A percentile compares a stretch with the other conserved stretches of the same genome.
phyloP scores from a whole-genome alignment of 2,797 vertebrate species.

The Chelon labrosus region DNA sequence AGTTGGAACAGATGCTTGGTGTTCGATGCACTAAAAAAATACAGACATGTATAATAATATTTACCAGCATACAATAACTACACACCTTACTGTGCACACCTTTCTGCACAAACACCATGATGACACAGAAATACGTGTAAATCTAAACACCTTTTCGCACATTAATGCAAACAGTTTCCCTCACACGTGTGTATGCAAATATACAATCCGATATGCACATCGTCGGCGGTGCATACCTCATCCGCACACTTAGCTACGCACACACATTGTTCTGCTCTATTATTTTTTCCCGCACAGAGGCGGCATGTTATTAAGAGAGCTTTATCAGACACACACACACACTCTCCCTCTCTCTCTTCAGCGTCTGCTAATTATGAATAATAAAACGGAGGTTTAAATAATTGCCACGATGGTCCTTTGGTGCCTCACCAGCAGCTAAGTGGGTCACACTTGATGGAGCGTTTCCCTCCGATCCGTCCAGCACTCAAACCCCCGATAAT shows the following conservation, averaged over 20 bases:
- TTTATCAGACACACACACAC: conserved; percentile 26
- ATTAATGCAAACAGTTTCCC: background rate
- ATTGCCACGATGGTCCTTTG: conserved; percentile 77
- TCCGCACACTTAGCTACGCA: conserved; percentile 9
- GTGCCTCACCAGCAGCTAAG: conserved; percentile 81
- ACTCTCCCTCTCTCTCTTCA: conserved; percentile 31
- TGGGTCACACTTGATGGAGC: conserved; percentile 83
- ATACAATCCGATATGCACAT: background rate
- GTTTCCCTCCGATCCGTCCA: conserved; percentile 66
- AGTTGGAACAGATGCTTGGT: background rate
- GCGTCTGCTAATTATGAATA: conserved; percentile 83
- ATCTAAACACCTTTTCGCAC: conserved; percentile 1
- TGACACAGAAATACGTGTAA: background rate
- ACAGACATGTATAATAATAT: background rate
- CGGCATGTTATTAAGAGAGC: conserved; percentile 42
- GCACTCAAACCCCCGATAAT: conserved; percentile 60
- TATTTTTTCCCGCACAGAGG: conserved; percentile 43
- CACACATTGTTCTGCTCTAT: conserved; percentile 52
- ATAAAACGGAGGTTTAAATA: conserved; percentile 82
- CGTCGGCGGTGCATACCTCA: background rate
- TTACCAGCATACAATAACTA: too few relatives aligned
- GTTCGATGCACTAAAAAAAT: background rate
- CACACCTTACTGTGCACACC: too few relatives aligned
- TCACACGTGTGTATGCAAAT: background rate
- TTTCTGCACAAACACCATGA: background rate